Conservation (phyloP, 2,113 vertebrate species). For the Myodes glareolus region DNA sequence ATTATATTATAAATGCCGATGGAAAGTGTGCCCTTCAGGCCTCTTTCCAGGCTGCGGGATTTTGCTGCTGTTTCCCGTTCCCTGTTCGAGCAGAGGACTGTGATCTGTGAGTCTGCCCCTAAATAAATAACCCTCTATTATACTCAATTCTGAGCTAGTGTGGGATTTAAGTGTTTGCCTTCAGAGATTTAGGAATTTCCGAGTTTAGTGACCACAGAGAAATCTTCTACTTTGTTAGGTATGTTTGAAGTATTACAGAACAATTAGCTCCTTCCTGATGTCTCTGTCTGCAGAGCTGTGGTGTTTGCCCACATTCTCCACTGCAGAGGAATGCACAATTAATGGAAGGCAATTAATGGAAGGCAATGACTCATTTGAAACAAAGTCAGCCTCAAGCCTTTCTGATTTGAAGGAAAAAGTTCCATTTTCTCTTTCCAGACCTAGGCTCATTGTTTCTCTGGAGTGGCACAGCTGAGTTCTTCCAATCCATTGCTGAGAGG, state of each 20-base stretch:
- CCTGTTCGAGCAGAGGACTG: too few species aligned
- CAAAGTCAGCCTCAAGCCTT: not conserved
- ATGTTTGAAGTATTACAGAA: slow-evolving; percentile 13
- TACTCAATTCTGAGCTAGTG: too few species aligned
- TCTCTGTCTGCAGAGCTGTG: not conserved
- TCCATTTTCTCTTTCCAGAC: slow-evolving; percentile 17
- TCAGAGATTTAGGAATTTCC: not conserved
- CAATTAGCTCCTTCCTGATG: not conserved
- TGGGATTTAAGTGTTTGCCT: too few species aligned
- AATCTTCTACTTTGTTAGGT: not conserved
- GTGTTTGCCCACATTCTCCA: not conserved
- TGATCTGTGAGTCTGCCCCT: too few species aligned
- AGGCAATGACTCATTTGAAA: not conserved
- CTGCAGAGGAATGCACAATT: not conserved
- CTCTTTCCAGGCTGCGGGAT: too few species aligned
- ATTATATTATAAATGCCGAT: too few species aligned
- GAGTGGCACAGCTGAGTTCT: slow-evolving; percentile 64
- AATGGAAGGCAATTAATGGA: not conserved
- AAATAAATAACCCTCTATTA: too few species aligned
- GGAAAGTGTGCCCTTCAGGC: too few species aligned
- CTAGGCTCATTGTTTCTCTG: not conserved
- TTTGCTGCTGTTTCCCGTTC: too few species aligned
- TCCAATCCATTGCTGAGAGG: not conserved
- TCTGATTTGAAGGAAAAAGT: slow-evolving; percentile 1
- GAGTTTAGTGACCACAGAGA: not conserved